Conservation (phyloP, 2,888 invertebrate genomes). For the Hartigia nigra region DNA sequence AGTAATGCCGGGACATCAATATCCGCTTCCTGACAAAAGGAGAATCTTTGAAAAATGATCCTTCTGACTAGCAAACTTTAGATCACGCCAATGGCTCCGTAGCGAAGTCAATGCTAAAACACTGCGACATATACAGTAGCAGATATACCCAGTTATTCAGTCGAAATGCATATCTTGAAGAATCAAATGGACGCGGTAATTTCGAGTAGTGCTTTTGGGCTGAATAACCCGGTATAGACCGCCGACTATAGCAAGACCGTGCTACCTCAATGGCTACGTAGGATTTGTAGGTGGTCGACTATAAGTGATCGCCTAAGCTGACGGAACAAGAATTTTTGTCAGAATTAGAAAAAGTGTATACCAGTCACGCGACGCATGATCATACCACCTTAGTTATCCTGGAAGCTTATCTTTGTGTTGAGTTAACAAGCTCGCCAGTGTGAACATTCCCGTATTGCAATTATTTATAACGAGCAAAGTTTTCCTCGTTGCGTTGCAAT, state of each 20-base stretch:
- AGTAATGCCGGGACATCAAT: neutral
- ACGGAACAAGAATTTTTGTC: constrained; percentile 41
- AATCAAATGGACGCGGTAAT: neutral
- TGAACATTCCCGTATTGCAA: constrained; percentile 42
- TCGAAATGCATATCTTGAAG: neutral
- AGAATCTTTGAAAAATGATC: neutral
- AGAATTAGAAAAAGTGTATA: constrained; percentile 33
- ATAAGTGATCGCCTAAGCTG: constrained; percentile 16
- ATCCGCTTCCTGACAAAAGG: neutral
- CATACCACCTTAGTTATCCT: neutral
- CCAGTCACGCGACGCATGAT: constrained; percentile 46
- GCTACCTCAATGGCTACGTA: neutral
- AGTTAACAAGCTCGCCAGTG: neutral
- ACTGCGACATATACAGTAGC: neutral
- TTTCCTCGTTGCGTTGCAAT: constrained; percentile 31
- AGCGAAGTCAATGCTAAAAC: neutral
- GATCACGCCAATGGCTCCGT: neutral
- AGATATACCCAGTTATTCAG: neutral
- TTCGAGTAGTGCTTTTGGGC: neutral
- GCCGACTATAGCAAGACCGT: neutral
- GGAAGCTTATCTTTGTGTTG: neutral
- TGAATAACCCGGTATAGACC: neutral
- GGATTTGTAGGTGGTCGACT: neutral
- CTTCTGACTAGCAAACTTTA: neutral
- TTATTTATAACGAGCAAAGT: constrained; percentile 60